Conservation (phyloP, 2,888 invertebrate genomes). For the Cephus rjabovi region DNA sequence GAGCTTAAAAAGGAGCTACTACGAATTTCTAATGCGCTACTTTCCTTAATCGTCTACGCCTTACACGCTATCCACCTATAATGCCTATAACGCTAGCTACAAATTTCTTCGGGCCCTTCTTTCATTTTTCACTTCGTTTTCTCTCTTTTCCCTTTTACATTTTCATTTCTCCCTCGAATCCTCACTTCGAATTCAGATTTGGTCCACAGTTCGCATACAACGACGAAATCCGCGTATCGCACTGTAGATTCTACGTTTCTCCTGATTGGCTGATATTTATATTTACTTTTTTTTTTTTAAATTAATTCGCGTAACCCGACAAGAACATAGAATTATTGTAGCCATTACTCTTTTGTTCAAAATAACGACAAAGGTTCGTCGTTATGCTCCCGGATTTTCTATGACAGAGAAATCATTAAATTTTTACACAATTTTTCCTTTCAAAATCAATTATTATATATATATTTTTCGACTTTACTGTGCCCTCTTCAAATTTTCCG, state of each 20-base stretch:
- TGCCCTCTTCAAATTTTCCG: background rate
- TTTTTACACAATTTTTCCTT: too few relatives aligned
- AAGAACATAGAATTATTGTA: background rate
- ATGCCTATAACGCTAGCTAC: background rate
- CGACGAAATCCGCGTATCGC: background rate
- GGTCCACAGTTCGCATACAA: background rate
- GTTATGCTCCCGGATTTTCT: too few relatives aligned
- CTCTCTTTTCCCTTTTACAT: background rate
- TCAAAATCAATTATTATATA: too few relatives aligned
- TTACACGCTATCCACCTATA: background rate
- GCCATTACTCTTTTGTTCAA: background rate
- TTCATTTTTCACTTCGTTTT: background rate
- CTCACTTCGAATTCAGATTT: background rate
- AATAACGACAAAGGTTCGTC: too few relatives aligned
- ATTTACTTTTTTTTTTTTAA: background rate
- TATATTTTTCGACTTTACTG: too few relatives aligned
- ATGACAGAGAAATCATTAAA: background rate
- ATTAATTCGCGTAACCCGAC: background rate
- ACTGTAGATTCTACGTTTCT: background rate
- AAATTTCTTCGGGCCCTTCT: background rate
- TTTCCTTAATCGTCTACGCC: conserved; percentile 29
- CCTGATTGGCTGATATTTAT: background rate
- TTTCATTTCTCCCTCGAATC: background rate
- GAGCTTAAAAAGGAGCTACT: conserved; percentile 51
- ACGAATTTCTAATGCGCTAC: conserved; percentile 48